Conservation (phyloP, 1,140 invertebrate species). For the Brachionus koreanus region DNA sequence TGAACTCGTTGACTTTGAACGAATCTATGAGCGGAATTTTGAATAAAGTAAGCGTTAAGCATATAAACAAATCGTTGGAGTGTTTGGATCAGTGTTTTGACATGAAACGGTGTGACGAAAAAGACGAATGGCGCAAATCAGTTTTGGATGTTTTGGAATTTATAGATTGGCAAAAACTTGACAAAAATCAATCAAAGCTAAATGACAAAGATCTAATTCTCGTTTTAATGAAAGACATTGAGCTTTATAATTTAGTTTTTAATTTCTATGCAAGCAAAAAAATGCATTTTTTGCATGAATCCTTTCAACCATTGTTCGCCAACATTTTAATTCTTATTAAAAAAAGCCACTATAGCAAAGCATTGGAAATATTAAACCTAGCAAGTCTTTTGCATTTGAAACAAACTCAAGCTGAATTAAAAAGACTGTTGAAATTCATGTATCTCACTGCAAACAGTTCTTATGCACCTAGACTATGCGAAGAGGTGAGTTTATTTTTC, state of each 20-base stretch:
- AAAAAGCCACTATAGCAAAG: conserved; percentile 37
- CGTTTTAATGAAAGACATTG: background rate
- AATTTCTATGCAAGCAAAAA: background rate
- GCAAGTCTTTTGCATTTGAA: background rate
- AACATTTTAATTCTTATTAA: conserved; percentile 34
- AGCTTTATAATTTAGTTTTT: background rate
- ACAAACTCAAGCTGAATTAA: conserved; percentile 27
- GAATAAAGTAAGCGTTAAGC: background rate
- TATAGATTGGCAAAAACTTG: background rate
- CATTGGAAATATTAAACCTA: conserved; percentile 28
- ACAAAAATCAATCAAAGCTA: background rate
- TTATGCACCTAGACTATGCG: conserved; percentile 13
- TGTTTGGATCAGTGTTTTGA: conserved; percentile 16
- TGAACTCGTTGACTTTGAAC: background rate
- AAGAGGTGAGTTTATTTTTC: background rate
- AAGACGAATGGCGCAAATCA: conserved; percentile 19
- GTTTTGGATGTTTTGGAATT: background rate
- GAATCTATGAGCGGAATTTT: background rate
- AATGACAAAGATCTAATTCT: background rate
- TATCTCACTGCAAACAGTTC: conserved; percentile 30
- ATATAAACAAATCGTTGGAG: conserved; percentile 2
- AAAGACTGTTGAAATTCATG: conserved; percentile 20
- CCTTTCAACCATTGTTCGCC: conserved; percentile 12
- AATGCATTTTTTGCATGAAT: conserved; percentile 16
- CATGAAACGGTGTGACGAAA: background rate